Evolutionary conservation across 2,797 vertebrate genomes (phyloP), one percentile per base, ranked within the genome.

Genomic region (Halcyon badia): DNA sequence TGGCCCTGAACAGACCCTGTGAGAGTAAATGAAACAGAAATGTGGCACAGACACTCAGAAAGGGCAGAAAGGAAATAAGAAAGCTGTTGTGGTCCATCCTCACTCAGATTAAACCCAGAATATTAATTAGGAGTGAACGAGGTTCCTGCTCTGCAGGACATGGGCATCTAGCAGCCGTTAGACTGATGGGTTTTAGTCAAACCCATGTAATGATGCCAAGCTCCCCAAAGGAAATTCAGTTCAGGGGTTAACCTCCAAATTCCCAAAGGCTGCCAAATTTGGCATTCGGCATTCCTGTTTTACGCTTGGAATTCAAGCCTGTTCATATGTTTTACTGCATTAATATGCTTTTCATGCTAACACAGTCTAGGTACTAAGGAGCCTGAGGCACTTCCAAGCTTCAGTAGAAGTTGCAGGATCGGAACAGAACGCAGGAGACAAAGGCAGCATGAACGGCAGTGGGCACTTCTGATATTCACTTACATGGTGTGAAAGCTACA

Each of bases 51-150:
- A 76, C 35, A 37, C 18, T 52, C 66, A 51, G 31, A 60, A 91
- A 75, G 72, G 25, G 21, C 26, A 78, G 72, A 72, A 94, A n/a
- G 42, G 39, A 65, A 76, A 33, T 39, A 58, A 49, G 31, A 71
- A 75, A 72, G 62, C 42, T 62, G 17, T 87, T 78, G 65, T 87
- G 61, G 72, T 28, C 71, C 60, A 75, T 51, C 52, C 54, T 60
- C 76, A 54, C 46, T 83, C 56, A 17, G 31, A 56, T 71, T 58
- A 64, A 86, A 92, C 19, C 17, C 46, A 75, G 79, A 62, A 66
- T 90, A 76, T 88, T 93, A 90, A 87, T 73, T 57, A 76, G 37
- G 28, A 86, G 8, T 60, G 39, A 62, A 56, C 14, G n/a, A 61
- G 58, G 31, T 16, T 78, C 13, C 65, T 65, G 15, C 58, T 89